A percentile compares a stretch with the other conserved stretches of the same genome.
Conservation (phyloP, 2,797 vertebrate genomes). For the Sylvia borin region DNA sequence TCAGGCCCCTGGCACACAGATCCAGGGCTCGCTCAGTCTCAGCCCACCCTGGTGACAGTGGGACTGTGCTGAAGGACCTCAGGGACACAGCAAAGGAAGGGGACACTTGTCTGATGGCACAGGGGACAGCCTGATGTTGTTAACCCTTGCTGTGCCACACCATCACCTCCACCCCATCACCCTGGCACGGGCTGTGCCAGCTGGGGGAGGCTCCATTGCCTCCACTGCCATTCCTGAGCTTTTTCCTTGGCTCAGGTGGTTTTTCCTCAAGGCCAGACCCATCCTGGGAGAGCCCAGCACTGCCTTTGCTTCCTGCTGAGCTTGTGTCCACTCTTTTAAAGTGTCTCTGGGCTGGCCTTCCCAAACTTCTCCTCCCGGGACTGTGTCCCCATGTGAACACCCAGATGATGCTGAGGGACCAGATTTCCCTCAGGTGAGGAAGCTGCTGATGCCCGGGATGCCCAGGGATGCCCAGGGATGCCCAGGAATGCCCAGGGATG, state of each 20-base stretch:
- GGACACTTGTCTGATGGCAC: not conserved
- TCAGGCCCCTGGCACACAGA: not conserved
- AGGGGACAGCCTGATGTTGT: not conserved
- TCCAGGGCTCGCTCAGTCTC: fast-evolving
- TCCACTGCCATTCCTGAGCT: fast-evolving
- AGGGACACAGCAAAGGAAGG: not conserved
- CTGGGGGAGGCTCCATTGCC: not conserved
- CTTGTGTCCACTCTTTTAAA: not conserved
- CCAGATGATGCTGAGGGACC: not conserved
- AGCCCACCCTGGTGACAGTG: not conserved
- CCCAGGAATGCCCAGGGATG: too few species aligned
- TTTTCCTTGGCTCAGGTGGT: not conserved
- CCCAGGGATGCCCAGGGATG: not conserved
- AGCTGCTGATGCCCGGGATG: not conserved
- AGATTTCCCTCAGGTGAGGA: not conserved
- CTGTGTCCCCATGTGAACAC: too few species aligned
- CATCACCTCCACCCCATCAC: not conserved
- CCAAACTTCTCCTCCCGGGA: not conserved
- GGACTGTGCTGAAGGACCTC: not conserved
- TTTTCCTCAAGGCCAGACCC: not conserved
- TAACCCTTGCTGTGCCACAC: not conserved
- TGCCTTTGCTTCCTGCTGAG: not conserved
- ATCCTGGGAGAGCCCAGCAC: not conserved
- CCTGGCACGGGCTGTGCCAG: not conserved
- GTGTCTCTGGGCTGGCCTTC: not conserved